Evolutionary conservation across 2,113 vertebrate species (phyloP).

Genomic region (Bujurquina vittata): DNA sequence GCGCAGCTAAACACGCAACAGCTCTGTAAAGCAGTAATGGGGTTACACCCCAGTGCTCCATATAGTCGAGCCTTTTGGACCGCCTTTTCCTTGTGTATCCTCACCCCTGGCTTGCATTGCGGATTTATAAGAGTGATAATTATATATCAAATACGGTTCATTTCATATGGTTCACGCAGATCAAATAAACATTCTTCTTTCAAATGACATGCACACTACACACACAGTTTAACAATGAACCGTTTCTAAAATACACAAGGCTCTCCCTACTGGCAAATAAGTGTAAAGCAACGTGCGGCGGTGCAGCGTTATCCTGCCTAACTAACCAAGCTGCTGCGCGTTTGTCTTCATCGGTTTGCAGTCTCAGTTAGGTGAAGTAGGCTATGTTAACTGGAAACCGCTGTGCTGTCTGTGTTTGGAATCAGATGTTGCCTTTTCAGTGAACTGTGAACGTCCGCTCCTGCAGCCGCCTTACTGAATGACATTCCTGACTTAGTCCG

Average conservation of each 20-base stretch:
- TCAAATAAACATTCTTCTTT: neutral
- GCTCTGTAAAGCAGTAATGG: conserved; percentile 73
- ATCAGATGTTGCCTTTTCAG: conserved; percentile 65
- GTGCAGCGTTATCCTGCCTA: conserved; percentile 30
- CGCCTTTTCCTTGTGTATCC: conserved; percentile 9
- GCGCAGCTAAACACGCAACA: conserved; percentile 57
- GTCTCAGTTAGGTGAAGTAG: conserved; percentile 13
- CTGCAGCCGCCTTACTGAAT: conserved; percentile 16
- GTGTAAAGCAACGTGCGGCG: conserved; percentile 54
- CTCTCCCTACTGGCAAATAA: conserved; percentile 65
- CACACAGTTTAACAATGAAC: neutral
- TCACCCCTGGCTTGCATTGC: conserved; percentile 19
- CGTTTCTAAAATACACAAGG: conserved; percentile 28
- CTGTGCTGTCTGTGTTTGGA: conserved; percentile 46
- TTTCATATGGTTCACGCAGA: neutral
- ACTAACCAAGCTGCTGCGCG: conserved; percentile 6
- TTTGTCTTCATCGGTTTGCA: conserved; percentile 20
- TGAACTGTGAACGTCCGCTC: conserved; percentile 56
- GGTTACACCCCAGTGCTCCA: conserved; percentile 70
- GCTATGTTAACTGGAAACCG: conserved; percentile 21
- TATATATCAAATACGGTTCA: neutral
- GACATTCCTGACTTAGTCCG: conserved; percentile 16
- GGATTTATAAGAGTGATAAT: neutral
- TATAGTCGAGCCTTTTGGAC: conserved; percentile 28
- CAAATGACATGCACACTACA: neutral